These are phyloP conservation scores for Crossaster papposus DNA, from an alignment of 53 echinoderm and acorn worm species.

Conservation along the genomic window DNA sequence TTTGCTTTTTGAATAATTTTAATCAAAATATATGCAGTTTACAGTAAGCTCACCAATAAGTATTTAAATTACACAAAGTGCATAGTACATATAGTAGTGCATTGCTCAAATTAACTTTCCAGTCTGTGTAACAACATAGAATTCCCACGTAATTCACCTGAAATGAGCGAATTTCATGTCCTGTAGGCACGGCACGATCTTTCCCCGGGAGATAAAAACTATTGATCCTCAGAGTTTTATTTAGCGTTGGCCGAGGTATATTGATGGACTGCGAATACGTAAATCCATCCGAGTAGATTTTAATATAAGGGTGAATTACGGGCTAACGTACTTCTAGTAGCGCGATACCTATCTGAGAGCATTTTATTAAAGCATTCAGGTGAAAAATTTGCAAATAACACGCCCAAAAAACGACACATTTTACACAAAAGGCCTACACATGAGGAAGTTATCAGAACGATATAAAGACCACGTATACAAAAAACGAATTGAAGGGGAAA, in stretches of 20 bases:
- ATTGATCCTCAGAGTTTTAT: neutral
- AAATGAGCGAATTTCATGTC: conserved; percentile 22
- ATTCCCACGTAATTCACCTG: neutral
- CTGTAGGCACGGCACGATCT: conserved; percentile 5
- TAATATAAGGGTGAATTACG: neutral
- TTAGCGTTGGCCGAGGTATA: neutral
- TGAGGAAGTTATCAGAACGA: too few relatives aligned
- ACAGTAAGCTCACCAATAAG: too few relatives aligned
- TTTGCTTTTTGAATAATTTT: too few relatives aligned
- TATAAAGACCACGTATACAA: too few relatives aligned
- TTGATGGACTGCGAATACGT: neutral
- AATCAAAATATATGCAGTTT: too few relatives aligned
- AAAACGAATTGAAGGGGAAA: too few relatives aligned
- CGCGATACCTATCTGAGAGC: neutral
- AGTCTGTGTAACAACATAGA: neutral
- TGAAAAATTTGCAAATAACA: too few relatives aligned
- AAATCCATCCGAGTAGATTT: conserved; percentile 36
- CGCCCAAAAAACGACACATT: too few relatives aligned
- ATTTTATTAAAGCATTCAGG: too few relatives aligned
- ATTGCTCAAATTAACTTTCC: neutral
- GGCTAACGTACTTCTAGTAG: conserved; percentile 15
- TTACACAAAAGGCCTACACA: too few relatives aligned
- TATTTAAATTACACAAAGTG: neutral
- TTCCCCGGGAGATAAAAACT: neutral
- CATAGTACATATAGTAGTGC: too few relatives aligned